Evolutionary conservation across 2,113 vertebrate species (phyloP).

Genomic region (Calyptommatus sinebrachiatus): DNA sequence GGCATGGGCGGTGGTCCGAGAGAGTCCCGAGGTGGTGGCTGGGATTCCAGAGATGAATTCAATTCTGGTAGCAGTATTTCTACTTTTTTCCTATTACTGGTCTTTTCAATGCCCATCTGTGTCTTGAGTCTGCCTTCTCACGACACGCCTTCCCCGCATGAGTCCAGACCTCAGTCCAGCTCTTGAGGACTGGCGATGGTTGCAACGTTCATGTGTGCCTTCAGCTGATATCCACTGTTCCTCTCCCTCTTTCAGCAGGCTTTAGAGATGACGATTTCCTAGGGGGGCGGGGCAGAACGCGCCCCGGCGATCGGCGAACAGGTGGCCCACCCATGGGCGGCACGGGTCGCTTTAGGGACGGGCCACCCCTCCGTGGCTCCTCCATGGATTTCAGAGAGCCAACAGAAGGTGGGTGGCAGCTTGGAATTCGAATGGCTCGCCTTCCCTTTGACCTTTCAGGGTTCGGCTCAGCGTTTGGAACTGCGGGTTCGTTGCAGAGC

Average conservation of each 20-base stretch:
- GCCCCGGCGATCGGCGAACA: constrained; percentile 85
- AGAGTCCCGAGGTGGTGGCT: constrained; percentile 82
- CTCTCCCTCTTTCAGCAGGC: constrained; percentile 68
- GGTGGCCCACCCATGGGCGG: constrained; percentile 67
- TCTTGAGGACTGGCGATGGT: neutral
- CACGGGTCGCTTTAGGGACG: constrained; percentile 87
- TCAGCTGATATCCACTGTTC: too few relatives aligned
- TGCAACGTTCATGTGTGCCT: too few relatives aligned
- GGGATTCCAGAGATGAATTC: constrained; percentile 84
- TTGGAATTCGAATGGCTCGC: too few relatives aligned
- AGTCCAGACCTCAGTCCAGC: neutral
- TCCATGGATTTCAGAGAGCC: constrained; percentile 94
- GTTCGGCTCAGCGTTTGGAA: too few relatives aligned
- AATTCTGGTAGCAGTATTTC: constrained; percentile 75
- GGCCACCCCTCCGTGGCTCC: constrained; percentile 82
- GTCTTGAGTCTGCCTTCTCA: neutral
- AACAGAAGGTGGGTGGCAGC: constrained; percentile 83
- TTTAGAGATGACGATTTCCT: constrained; percentile 90
- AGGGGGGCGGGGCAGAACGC: constrained; percentile 83
- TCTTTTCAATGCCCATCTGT: neutral
- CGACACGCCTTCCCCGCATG: neutral
- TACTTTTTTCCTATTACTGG: constrained; percentile 20
- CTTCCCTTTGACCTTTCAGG: too few relatives aligned
- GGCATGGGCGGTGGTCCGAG: constrained; percentile 85
- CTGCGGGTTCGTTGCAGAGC: too few relatives aligned